Base-by-base conservation (phyloP, 2,797 vertebrate genomes). In the Delichon dasypus region DNA sequence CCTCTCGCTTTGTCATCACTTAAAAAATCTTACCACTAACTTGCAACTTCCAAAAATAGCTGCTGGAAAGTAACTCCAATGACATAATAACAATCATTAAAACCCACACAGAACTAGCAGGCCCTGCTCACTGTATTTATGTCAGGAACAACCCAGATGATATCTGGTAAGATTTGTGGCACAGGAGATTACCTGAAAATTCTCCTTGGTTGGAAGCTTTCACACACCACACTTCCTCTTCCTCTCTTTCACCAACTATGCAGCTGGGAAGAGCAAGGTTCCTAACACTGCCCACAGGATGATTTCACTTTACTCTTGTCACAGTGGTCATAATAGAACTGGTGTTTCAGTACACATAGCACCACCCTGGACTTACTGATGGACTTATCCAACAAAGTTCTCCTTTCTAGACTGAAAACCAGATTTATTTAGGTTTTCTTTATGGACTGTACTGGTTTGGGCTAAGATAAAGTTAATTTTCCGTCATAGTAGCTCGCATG, bases 401-500 rank as follows among this genome's bases (percentile, higher is more conserved):
- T 67, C 57, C 25, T 34, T 67, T 74, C 57, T 84, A 74, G 45
- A 87, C 53, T 81, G 30, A 67, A 74, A 71, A n/a, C 5, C 20
- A 4, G 4, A 51, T 75, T 72, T n/a, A 29, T 74, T 44, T n/a
- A 32, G 2, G 27, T 60, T 78, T 89, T 53, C 19, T 21, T 1
- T 40, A 73, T 5, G 16, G 40, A 54, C 26, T 61, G 8, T 29
- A 70, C 34, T 73, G 17, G 9, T n/a, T 80, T 65, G 16, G 68
- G 22, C 44, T 66, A 16, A 13, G 36, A 60, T 60, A 14, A 29
- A 78, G 60, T 32, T 60, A 36, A 48, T 67, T 79, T 61, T 79
- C 27, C 47, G 73, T 55, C 48, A 47, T 0, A 34, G n/a, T 5
- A 66, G 62, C 34, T 82, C 1, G 0, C 29, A 25, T 4, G 51